A percentile compares a stretch with the other conserved stretches of the same genome.
These are phyloP conservation scores for Dryadula phaetusa DNA, from an alignment of 2,888 invertebrate genomes.

Conservation along the genomic window DNA sequence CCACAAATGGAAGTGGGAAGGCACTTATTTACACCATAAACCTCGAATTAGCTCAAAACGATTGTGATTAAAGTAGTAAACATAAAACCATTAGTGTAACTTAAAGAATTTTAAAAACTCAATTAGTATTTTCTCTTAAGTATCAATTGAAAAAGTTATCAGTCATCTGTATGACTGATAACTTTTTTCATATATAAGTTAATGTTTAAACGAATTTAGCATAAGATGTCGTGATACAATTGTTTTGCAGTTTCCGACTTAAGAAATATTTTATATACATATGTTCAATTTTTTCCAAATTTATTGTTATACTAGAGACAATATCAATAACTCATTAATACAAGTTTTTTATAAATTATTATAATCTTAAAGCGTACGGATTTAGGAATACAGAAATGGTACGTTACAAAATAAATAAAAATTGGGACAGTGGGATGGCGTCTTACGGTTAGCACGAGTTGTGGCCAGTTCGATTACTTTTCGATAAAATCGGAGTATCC, in stretches of 20 bases:
- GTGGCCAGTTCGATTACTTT: too few species aligned
- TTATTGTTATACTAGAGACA: too few species aligned
- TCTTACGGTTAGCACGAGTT: too few species aligned
- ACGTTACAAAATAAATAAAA: too few species aligned
- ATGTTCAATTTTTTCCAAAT: too few species aligned
- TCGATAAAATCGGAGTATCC: too few species aligned
- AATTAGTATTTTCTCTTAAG: constrained; percentile 31
- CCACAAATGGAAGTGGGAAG: constrained; percentile 42
- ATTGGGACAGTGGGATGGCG: too few species aligned
- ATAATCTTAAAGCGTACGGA: too few species aligned
- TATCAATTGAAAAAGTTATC: constrained; percentile 16
- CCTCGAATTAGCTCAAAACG: constrained; percentile 41
- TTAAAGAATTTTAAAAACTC: constrained; percentile 29
- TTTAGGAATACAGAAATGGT: too few species aligned
- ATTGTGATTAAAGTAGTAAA: constrained; percentile 40
- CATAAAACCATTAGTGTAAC: constrained; percentile 39
- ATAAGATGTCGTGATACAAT: not conserved
- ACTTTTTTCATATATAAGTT: not conserved
- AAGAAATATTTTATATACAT: not conserved
- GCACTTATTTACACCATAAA: constrained; percentile 42
- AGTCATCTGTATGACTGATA: too few species aligned
- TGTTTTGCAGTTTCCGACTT: not conserved
- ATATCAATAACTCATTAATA: too few species aligned
- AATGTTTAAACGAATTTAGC: not conserved
- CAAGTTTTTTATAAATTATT: too few species aligned